Evolutionary conservation across 2,797 vertebrate species (phyloP).

Genomic region (Centropyge bicolor): DNA sequence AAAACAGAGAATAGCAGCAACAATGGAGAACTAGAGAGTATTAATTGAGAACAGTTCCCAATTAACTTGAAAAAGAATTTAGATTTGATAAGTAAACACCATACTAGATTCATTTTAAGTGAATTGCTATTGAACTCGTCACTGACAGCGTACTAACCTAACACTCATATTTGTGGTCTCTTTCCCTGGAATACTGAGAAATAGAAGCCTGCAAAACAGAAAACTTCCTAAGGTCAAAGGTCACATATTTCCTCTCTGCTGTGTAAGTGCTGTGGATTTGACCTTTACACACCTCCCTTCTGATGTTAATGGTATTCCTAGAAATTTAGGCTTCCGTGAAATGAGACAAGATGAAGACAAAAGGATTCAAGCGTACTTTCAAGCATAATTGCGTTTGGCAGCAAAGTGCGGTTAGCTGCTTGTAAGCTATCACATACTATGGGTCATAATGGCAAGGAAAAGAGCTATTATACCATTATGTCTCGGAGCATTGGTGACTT

Average conservation of each 20-base stretch:
- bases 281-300: slow-evolving; percentile 24
- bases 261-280: slow-evolving; percentile 25
- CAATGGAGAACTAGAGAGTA: neutral
- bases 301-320: slow-evolving; percentile 29
- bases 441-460: slow-evolving; percentile 18
- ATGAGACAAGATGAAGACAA: slow-evolving; percentile 14
- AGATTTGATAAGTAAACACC: neutral
- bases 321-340: slow-evolving; percentile 26
- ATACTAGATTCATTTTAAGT: neutral
- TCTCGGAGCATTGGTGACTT: slow-evolving; percentile 40
- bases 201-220: neutral
- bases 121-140: neutral
- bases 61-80: neutral
- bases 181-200: neutral
- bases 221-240: slow-evolving; percentile 12
- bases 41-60: neutral
- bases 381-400: slow-evolving; percentile 38
- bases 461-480: slow-evolving; percentile 35
- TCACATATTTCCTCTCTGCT: slow-evolving; percentile 31
- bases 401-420: slow-evolving; percentile 1
- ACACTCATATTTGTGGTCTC: neutral
- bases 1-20: neutral
- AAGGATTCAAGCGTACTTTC: slow-evolving; percentile 1
- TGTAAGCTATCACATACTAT: neutral
- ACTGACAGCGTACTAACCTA: neutral